Percentiles rank a stretch among this genome's conserved stretches.
Evolutionary conservation across 2,113 vertebrate species (phyloP).

Genomic region (Capra hircus): DNA sequence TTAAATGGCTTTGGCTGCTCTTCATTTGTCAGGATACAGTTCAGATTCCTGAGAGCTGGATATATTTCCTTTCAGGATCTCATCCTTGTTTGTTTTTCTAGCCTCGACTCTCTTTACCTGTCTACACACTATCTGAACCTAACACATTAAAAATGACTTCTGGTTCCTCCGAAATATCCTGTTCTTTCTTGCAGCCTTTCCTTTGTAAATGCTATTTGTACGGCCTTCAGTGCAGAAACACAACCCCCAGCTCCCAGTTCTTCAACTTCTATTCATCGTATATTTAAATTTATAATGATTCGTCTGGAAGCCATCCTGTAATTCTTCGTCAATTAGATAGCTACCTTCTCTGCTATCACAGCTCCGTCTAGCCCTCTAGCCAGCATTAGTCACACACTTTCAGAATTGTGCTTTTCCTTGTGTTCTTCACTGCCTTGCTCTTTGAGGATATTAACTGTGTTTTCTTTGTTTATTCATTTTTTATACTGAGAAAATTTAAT

Average conservation of each 20-base stretch:
- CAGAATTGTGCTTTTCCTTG: background rate
- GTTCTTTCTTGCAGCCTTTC: background rate
- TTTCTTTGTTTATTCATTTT: background rate
- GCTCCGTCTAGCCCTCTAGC: background rate
- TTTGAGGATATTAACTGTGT: background rate
- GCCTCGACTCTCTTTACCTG: background rate
- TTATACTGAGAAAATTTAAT: background rate
- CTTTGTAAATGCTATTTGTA: background rate
- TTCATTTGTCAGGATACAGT: background rate
- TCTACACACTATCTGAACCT: background rate
- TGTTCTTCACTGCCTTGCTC: background rate
- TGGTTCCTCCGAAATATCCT: background rate
- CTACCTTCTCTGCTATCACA: too few relatives aligned
- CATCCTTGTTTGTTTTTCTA: background rate
- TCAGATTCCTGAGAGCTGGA: background rate
- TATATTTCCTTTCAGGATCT: background rate
- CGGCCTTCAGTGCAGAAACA: background rate
- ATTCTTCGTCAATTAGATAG: background rate
- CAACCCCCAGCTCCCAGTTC: background rate
- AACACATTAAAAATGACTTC: slow-evolving; percentile 1
- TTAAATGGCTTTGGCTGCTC: background rate
- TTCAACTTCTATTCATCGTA: background rate
- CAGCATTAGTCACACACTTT: background rate
- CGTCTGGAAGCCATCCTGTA: background rate
- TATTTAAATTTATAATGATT: background rate